Base-by-base conservation (phyloP, 2,113 vertebrate species). In the Callithrix jacchus region DNA sequence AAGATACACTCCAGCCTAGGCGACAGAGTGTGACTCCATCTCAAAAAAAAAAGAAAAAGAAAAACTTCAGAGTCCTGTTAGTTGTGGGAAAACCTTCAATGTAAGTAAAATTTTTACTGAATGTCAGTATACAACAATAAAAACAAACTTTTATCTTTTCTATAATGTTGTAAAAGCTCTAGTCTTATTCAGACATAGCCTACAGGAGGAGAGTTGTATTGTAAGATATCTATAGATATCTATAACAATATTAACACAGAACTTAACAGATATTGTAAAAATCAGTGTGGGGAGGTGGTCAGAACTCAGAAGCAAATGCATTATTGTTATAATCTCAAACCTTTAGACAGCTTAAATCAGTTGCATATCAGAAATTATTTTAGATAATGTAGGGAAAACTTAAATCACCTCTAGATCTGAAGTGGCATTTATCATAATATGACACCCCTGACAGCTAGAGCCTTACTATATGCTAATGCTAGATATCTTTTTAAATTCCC, bases 241-340 rank as follows among this genome's bases (percentile, higher is more conserved):
- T 85, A 6, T 93, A 61, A 89, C 37, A 83, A 32, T 27, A 61
- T 87, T 84, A 89, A 87, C 89, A 12, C 10, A 96, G 47, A 94
- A 66, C 32, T 77, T 94, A 71, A 32, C 56, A 93, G 42, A 40
- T 90, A 82, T 45, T 93, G 20, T 79, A 95, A 94, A 96, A 94
- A 30, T 84, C 74, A 89, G 1, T 77, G n/a, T 95, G 68, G 20
- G 17, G 45, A 88, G 8, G 4, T 77, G 84, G 23, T 91, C 54
- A 96, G 61, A 90, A 70, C 10, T 92, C 37, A 94, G 17, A 87
- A 92, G 20, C 66, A 93, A 82, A 90, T 94, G 9, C 56, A 45
- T 66, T 76, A 42, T 10, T 90, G 49, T 89, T 93, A 82, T 56
- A 86, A 91, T 42, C 3, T 86, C 37, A 79, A 49, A 92, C 1